Base-by-base conservation (phyloP, 2,797 vertebrate genomes). In the Lepilemur septentrionalis region DNA sequence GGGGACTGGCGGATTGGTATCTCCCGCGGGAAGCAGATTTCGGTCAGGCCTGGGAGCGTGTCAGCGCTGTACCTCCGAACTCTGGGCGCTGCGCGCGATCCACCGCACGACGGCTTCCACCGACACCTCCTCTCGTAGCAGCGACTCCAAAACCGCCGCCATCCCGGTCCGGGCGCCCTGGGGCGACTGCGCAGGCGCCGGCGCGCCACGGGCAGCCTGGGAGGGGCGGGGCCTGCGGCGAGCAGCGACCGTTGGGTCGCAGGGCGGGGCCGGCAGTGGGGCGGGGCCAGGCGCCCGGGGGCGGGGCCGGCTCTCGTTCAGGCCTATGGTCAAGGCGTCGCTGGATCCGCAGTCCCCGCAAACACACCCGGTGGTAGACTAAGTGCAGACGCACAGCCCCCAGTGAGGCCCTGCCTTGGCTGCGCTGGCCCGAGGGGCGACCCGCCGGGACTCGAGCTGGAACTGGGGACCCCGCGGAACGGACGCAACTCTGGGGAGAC, bases 121-220 rank as follows among this genome's bases (percentile, higher is more conserved):
- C 46, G 99, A 98, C 98, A 99, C 98, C 99, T 99, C 99, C 92
- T 98, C 98, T 65, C 83, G 97, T 81, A 99, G 97, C 67, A 99
- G n/a, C 52, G 99, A 99, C 99, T 99, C 99, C 99, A 99, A 99
- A 99, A 99, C 99, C 98, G 99, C 99, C 99, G 99, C 99, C 99
- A 99, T 99, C 98, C 99, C 98, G 91, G 30, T 85, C 85, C 0
- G 7, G 76, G 63, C 91, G 78, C 95, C 83, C 52, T 6, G 61
- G 63, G 17, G 50, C 81, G 1, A 87, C 13, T 93, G 95, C 95
- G 98, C 98, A 98, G 78, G 98, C 98, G 98, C 98, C 38, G 43
- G 72, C 94, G 96, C 81, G 75, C 94, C 94, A 23, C 87, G 4
- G 80, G 67, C 35, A n/a, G 81, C 87, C 70, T 15, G 73, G 87